These are phyloP conservation scores for Reinhardtius hippoglossoides DNA, from an alignment of 2,113 vertebrate species.

Conservation along the genomic window DNA sequence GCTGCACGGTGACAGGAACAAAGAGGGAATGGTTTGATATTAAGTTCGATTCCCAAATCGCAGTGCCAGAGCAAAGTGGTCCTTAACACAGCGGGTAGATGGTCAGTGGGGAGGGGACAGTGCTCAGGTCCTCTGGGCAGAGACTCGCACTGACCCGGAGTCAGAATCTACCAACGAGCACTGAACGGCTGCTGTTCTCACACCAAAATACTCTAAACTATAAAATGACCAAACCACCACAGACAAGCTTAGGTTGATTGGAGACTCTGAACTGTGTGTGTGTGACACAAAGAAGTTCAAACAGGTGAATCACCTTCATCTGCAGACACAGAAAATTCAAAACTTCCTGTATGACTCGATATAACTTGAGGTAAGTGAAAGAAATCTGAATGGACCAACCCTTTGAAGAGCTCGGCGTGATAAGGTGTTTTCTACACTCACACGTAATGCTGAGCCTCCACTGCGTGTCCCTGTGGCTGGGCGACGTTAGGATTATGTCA, in stretches of 20 bases:
- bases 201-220: background rate
- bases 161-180: background rate
- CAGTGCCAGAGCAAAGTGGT: background rate
- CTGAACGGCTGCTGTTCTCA: background rate
- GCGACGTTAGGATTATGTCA: conserved; percentile 45
- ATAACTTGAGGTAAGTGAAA: too few relatives aligned
- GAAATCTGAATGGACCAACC: background rate
- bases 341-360: too few relatives aligned
- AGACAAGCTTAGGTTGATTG: too few relatives aligned
- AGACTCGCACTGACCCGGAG: background rate
- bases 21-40: conserved; percentile 3
- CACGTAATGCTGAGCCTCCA: background rate
- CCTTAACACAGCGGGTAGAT: background rate
- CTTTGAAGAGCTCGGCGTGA: background rate
- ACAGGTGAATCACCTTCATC: too few relatives aligned
- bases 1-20: background rate
- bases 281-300: too few relatives aligned
- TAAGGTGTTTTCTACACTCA: conserved; percentile 3
- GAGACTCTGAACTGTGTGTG: too few relatives aligned
- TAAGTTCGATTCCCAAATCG: background rate
- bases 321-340: too few relatives aligned
- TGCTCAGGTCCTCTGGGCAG: background rate
- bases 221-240: too few relatives aligned
- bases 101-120: background rate
- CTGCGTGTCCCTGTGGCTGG: conserved; percentile 3